These are phyloP conservation scores for Etheostoma spectabile DNA, from an alignment of 2,113 vertebrate genomes.

Conservation along the genomic window DNA sequence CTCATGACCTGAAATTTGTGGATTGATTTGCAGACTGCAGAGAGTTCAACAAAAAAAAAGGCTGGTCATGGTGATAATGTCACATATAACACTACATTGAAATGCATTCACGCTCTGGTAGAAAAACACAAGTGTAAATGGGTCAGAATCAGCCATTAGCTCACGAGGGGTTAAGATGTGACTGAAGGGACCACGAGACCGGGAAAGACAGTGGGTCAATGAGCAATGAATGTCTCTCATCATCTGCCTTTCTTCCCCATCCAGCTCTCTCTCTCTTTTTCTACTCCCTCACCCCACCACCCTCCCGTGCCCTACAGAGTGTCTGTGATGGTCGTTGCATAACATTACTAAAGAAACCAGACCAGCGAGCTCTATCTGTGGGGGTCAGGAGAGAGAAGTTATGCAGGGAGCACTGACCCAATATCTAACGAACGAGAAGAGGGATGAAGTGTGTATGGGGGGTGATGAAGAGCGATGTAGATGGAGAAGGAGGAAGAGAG, in stretches of 20 bases:
- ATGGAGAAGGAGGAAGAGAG: constrained; percentile 12
- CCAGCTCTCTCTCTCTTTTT: constrained; percentile 1
- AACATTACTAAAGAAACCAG: constrained; percentile 71
- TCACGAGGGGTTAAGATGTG: constrained; percentile 33
- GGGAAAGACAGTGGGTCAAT: constrained; percentile 53
- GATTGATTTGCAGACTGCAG: neutral
- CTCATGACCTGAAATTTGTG: neutral
- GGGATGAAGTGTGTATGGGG: constrained; percentile 29
- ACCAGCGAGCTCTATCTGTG: constrained; percentile 44
- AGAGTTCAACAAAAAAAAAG: constrained; percentile 19
- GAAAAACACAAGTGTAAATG: constrained; percentile 18
- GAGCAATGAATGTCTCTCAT: constrained; percentile 40
- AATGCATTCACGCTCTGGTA: constrained; percentile 15
- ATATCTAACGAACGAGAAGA: constrained; percentile 64
- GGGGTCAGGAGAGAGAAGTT: constrained; percentile 7
- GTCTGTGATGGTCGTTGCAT: constrained; percentile 67
- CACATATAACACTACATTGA: constrained; percentile 29
- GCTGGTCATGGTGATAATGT: constrained; percentile 22
- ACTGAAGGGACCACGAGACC: constrained; percentile 23
- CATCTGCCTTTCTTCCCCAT: too few species aligned
- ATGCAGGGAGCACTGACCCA: constrained; percentile 64
- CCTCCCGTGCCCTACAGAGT: constrained; percentile 41
- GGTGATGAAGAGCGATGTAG: constrained; percentile 2
- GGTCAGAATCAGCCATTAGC: constrained; percentile 56
- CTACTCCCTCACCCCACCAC: neutral